These are phyloP conservation scores for Chromoteleia sp. DNA, from an alignment of 2,888 invertebrate genomes.

Conservation along the genomic window DNA sequence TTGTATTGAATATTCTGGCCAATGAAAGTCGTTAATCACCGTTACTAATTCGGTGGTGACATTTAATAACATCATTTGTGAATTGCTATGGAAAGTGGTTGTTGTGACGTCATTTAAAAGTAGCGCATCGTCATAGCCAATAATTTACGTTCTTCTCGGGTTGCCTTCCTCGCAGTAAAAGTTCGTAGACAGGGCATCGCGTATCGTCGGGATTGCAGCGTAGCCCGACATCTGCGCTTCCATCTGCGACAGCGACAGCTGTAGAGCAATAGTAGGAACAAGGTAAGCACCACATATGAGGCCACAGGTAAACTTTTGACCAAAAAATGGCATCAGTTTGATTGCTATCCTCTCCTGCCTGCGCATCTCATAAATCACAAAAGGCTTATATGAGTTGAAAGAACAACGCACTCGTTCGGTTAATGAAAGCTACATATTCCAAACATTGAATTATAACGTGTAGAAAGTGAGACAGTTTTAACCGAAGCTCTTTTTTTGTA, in stretches of 20 bases:
- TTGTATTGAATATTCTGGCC: too few species aligned
- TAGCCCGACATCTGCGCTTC: conserved; percentile 58
- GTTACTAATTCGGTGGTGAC: conserved; percentile 25
- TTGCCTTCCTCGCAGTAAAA: conserved; percentile 35
- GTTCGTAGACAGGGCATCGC: conserved; percentile 21
- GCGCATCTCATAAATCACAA: conserved; percentile 61
- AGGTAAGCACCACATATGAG: conserved; percentile 45
- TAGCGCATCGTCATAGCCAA: conserved; percentile 47
- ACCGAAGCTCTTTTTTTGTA: not conserved
- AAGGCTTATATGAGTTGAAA: conserved; percentile 53
- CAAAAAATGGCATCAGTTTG: conserved; percentile 49
- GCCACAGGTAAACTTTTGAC: conserved; percentile 47
- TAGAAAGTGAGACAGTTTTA: conserved; percentile 4
- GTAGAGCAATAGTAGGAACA: conserved; percentile 63
- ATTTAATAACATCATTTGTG: conserved; percentile 39
- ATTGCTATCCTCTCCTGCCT: conserved; percentile 13
- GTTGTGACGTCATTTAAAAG: conserved; percentile 40
- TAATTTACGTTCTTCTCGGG: conserved; percentile 43
- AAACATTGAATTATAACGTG: conserved; percentile 40
- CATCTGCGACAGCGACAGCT: conserved; percentile 70
- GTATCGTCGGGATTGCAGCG: conserved; percentile 32
- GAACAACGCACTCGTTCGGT: conserved; percentile 56
- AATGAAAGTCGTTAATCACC: conserved; percentile 20
- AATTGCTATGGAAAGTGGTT: conserved; percentile 30
- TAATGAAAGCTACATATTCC: conserved; percentile 59